A percentile compares a stretch with the other conserved stretches of the same genome.
Conservation (phyloP, 2,888 invertebrate genomes). For the Alviniconcha strummeri region DNA sequence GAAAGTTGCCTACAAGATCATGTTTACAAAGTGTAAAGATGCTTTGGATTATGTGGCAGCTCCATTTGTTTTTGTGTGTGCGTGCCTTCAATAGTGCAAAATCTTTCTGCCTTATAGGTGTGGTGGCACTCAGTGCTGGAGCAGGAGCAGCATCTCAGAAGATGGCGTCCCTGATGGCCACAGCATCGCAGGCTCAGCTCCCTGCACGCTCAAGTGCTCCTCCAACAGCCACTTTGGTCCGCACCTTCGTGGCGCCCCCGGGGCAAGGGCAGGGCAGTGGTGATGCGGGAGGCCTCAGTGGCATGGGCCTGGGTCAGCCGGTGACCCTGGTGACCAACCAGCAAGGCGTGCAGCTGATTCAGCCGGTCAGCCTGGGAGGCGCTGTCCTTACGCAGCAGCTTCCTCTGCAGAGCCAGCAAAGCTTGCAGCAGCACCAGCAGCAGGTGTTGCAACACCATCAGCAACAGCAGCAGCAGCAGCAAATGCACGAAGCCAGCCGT, state of each 20-base stretch:
- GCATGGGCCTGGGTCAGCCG: slow-evolving; percentile 15
- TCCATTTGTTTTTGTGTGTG: no score
- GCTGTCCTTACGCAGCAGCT: slow-evolving; percentile 46
- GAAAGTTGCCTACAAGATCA: no score
- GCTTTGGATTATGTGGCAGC: no score
- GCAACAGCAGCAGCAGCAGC: slow-evolving; percentile 43
- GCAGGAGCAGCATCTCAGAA: slow-evolving; percentile 43
- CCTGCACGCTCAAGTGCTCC: slow-evolving; percentile 36
- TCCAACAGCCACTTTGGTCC: slow-evolving; percentile 40
- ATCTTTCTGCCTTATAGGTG: slow-evolving; percentile 24
- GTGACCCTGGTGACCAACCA: slow-evolving; percentile 13
- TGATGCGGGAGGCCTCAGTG: slow-evolving; percentile 17
- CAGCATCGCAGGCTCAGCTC: slow-evolving; percentile 44
- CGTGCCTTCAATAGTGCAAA: no score
- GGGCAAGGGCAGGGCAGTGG: slow-evolving; percentile 33
- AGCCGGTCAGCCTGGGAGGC: slow-evolving; percentile 49
- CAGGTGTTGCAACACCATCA: slow-evolving; percentile 43
- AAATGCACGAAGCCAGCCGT: slow-evolving; percentile 35
- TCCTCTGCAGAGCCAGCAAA: slow-evolving; percentile 33
- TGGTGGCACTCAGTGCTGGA: slow-evolving; percentile 37
- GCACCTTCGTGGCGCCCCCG: slow-evolving; percentile 38
- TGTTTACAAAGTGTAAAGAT: no score
- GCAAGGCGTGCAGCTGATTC: slow-evolving; percentile 41
- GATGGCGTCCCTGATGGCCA: slow-evolving; percentile 45
- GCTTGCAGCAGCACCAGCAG: slow-evolving; percentile 43